These are phyloP conservation scores for Forbesichthys agassizii DNA, from an alignment of 2,113 vertebrate genomes.

Conservation along the genomic window DNA sequence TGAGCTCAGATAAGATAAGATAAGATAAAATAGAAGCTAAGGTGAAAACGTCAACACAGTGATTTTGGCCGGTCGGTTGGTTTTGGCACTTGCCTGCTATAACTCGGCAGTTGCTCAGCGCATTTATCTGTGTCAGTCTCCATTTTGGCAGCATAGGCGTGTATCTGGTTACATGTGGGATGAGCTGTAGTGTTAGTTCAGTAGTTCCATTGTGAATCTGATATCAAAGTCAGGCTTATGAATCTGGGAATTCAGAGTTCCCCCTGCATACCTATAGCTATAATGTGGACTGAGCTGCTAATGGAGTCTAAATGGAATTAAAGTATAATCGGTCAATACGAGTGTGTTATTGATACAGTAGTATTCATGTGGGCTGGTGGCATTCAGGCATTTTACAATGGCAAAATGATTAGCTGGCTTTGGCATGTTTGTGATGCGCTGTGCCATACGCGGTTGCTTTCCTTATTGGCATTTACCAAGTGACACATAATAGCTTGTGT, in stretches of 20 bases:
- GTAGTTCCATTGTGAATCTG: constrained; percentile 54
- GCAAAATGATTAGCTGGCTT: not conserved
- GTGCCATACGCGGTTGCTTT: constrained; percentile 22
- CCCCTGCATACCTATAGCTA: too few species aligned
- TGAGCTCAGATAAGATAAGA: constrained; percentile 41
- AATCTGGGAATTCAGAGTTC: constrained; percentile 26
- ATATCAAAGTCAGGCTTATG: constrained; percentile 31
- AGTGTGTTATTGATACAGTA: too few species aligned
- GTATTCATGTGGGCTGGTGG: too few species aligned
- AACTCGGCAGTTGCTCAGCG: constrained; percentile 63
- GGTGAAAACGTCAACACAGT: constrained; percentile 53
- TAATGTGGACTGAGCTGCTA: too few species aligned
- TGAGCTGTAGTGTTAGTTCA: constrained; percentile 66
- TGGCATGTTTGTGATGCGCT: constrained; percentile 15
- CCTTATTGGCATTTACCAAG: too few species aligned
- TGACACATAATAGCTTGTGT: too few species aligned
- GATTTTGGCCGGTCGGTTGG: constrained; percentile 34
- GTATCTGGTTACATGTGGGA: constrained; percentile 65
- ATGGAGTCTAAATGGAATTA: too few species aligned
- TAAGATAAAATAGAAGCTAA: constrained; percentile 37
- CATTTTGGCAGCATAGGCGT: constrained; percentile 48
- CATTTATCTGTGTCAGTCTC: constrained; percentile 66
- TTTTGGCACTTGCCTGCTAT: constrained; percentile 35
- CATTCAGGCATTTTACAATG: too few species aligned
- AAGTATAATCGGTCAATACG: too few species aligned